Percentiles rank a stretch among this genome's conserved stretches.
Evolutionary conservation across 2,797 vertebrate genomes (phyloP).

Genomic region (Nyctalus aviator): DNA sequence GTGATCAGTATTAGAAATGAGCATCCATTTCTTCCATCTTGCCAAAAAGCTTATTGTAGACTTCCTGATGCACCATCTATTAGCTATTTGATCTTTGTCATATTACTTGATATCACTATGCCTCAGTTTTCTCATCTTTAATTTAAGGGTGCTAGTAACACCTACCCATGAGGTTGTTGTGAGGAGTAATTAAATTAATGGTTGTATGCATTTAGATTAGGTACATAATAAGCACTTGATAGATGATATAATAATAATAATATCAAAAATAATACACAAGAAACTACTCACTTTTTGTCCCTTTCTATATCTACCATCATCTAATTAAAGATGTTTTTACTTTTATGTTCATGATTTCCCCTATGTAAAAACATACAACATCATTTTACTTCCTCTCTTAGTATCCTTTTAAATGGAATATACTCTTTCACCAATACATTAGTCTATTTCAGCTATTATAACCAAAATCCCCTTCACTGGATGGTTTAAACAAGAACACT

Average conservation of each 20-base stretch:
- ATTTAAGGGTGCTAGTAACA: slow-evolving; percentile 18
- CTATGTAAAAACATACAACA: neutral
- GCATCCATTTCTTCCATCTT: neutral
- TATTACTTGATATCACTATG: neutral
- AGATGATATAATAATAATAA: slow-evolving; percentile 35
- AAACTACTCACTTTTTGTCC: slow-evolving; percentile 19
- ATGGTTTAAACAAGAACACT: neutral
- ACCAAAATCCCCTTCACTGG: neutral
- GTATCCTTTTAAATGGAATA: slow-evolving; percentile 29
- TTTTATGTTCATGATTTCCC: slow-evolving; percentile 15
- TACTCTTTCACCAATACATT: neutral
- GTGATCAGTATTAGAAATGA: slow-evolving; percentile 20
- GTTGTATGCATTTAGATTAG: slow-evolving; percentile 31
- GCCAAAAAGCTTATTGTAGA: neutral
- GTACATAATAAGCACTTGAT: slow-evolving; percentile 28
- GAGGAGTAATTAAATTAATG: slow-evolving; percentile 30
- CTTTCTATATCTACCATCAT: slow-evolving; percentile 52
- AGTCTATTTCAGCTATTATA: neutral
- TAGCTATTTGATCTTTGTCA: neutral
- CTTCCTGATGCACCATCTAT: neutral
- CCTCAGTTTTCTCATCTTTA: slow-evolving; percentile 37
- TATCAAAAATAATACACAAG: neutral
- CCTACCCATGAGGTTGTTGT: neutral
- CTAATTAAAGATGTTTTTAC: slow-evolving; percentile 50
- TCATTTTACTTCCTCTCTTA: neutral